Conservation (phyloP, 2,888 invertebrate genomes). For the Autographa pulchrina region DNA sequence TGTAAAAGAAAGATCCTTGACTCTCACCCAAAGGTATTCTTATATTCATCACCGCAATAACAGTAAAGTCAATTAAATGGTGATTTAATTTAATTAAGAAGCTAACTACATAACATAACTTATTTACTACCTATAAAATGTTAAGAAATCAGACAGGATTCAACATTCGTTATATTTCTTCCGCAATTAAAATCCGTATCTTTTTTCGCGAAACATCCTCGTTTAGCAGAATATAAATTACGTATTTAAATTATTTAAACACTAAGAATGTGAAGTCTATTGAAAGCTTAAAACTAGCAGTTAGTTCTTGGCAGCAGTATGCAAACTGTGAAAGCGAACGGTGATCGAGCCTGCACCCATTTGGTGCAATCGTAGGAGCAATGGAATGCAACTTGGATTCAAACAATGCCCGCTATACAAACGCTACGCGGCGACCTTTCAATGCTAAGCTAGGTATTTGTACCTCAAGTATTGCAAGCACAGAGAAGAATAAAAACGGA, state of each 20-base stretch:
- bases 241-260: conserved; percentile 3
- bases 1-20: background rate
- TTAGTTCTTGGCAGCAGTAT: conserved; percentile 52
- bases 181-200: conserved; percentile 26
- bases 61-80: background rate
- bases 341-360: conserved; percentile 66
- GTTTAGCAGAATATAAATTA: conserved; percentile 23
- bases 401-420: conserved; percentile 64
- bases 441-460: conserved; percentile 44
- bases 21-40: conserved; percentile 1
- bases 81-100: too few species aligned
- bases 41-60: background rate
- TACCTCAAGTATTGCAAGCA: conserved; percentile 9
- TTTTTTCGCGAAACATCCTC: conserved; percentile 19
- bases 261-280: conserved; percentile 49
- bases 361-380: conserved; percentile 65
- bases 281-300: conserved; percentile 58
- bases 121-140: background rate
- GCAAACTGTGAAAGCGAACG: conserved; percentile 62
- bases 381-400: conserved; percentile 68
- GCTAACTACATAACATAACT: background rate
- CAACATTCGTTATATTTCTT: conserved; percentile 20
- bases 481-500: background rate
- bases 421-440: conserved; percentile 59
- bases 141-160: conserved; percentile 10